Base-by-base conservation (phyloP, 2,797 vertebrate species). In the Spinus olivaceus region DNA sequence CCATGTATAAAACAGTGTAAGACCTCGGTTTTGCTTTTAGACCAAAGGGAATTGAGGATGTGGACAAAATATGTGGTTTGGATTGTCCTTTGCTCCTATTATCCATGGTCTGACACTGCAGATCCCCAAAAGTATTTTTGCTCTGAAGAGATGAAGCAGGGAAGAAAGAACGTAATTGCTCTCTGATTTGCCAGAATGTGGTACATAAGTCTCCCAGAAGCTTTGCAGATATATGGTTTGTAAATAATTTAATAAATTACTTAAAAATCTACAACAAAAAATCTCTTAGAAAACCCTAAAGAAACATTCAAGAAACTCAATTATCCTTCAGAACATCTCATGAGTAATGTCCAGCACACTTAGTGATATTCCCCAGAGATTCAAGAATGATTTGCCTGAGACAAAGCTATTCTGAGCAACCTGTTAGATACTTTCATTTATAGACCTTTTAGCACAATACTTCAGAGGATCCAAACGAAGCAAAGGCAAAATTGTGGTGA, bases 231-330 rank as follows among this genome's bases (percentile, higher is more conserved):
- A 49, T 8, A 10, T 69, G 35, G 24, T 69, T 84, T 72, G 57
- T 82, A 87, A 87, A 87, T 91, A 79, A 79, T 89, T 72, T 81
- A 87, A 39, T 91, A 54, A 90, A 50, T 8, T 81, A 37, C 25
- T 37, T 35, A 18, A 44, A 28, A 53, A n/a, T 46, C 15, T 64
- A 25, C 53, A 74, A 33, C 18, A 51, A 54, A 37, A 37, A 25
- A 30, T 9, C 6, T 10, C 22, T 61, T 69, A 54, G n/a, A 82
- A 88, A 80, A 19, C 23, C 7, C 19, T 69, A 56, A 79, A 57
- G 27, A 79, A 87, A 49, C 10, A 41, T 66, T 82, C 9, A 60
- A 51, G 56, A 80, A 82, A 37, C 23, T 49, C 51, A 73, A 1
- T 89, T 94, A 74, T 70, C 63, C 14, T 72, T 82, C 35, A 82